phyloP scores from a whole-genome alignment of 1,140 invertebrate genomes.

The Ceratitis capitata region DNA sequence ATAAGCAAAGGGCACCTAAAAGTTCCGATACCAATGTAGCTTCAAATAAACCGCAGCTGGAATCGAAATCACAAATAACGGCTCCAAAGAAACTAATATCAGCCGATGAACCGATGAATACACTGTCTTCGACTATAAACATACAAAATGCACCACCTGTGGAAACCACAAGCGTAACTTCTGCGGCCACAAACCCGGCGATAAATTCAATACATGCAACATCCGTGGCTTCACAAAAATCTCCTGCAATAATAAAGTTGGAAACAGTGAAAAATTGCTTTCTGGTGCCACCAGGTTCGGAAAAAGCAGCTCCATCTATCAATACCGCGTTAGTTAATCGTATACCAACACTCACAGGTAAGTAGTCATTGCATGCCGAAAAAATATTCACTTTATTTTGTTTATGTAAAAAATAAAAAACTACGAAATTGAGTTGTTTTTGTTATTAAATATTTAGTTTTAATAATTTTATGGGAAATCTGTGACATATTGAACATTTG shows the following conservation, averaged over 20 bases:
- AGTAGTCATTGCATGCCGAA: neutral
- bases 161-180: neutral
- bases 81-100: neutral
- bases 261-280: neutral
- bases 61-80: neutral
- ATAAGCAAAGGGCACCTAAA: neutral
- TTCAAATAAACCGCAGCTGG: neutral
- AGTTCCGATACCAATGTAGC: neutral
- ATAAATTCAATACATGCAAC: neutral
- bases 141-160: neutral
- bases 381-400: neutral
- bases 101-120: neutral
- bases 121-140: neutral
- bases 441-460: neutral
- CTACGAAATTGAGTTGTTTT: no score
- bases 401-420: no score
- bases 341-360: neutral
- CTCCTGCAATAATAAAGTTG: neutral
- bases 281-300: neutral
- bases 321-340: neutral
- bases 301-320: neutral
- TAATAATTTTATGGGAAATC: neutral
- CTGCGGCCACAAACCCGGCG: neutral
- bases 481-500: conserved; percentile 9
- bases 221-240: neutral